These are phyloP conservation scores for Machimus rusticus DNA, from an alignment of 2,888 invertebrate species.

Conservation along the genomic window DNA sequence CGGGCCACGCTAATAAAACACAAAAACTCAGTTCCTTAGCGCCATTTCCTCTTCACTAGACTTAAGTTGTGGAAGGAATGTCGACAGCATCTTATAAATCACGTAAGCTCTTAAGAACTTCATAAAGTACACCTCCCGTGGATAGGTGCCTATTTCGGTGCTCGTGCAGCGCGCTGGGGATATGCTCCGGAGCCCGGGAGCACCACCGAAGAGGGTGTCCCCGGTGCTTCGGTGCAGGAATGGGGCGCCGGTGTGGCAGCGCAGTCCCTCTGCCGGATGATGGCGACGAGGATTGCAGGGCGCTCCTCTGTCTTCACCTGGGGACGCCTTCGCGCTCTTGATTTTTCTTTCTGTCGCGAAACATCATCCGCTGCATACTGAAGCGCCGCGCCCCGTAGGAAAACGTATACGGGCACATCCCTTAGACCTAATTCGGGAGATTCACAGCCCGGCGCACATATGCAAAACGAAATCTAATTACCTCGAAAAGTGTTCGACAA, in stretches of 20 bases:
- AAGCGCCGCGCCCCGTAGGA: neutral
- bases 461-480: constrained; percentile 37
- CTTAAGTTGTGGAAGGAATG: constrained; percentile 26
- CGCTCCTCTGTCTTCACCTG: neutral
- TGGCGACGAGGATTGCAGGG: neutral
- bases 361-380: constrained; percentile 1
- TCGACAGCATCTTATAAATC: constrained; percentile 35
- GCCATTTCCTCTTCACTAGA: constrained; percentile 28
- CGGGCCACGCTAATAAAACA: constrained; percentile 17
- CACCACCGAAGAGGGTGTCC: neutral
- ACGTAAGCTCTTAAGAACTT: constrained; percentile 41
- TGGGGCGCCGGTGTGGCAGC: neutral
- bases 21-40: constrained; percentile 31
- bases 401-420: neutral
- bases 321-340: neutral
- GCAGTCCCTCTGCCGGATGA: neutral
- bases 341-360: constrained; percentile 11
- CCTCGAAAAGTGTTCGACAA: constrained; percentile 33
- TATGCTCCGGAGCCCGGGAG: neutral
- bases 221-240: neutral
- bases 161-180: neutral
- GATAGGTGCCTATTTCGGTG: constrained; percentile 25
- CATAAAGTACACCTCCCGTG: constrained; percentile 32
- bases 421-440: constrained; percentile 28
- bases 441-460: constrained; percentile 6